Conservation (phyloP, 2,888 invertebrate genomes). For the Acanthosepion lycidas region DNA sequence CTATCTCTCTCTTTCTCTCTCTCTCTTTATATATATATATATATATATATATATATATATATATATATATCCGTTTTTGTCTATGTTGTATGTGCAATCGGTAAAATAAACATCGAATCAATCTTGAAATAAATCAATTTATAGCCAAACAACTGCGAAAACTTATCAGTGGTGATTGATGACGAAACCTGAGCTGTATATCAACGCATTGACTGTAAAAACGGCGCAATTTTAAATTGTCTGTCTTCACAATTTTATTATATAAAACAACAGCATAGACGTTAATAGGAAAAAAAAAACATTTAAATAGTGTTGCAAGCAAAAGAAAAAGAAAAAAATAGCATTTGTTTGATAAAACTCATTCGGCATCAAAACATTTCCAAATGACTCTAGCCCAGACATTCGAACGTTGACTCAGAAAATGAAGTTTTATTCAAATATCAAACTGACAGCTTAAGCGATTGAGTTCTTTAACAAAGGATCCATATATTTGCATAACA, state of each 20-base stretch:
- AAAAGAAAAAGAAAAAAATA: neutral
- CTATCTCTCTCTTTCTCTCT: no score
- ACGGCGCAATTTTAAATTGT: neutral
- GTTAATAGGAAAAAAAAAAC: neutral
- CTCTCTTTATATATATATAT: neutral
- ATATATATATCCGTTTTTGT: neutral
- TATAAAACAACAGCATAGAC: neutral
- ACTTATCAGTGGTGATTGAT: neutral
- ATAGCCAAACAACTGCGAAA: neutral
- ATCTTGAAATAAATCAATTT: neutral
- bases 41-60: neutral
- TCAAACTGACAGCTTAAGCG: constrained; percentile 1
- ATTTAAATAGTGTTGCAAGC: neutral
- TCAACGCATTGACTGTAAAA: neutral
- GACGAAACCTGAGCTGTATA: neutral
- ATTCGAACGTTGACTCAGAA: neutral
- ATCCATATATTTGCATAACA: neutral
- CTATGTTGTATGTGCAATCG: neutral
- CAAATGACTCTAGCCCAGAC: neutral
- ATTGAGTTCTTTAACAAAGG: neutral
- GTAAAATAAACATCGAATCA: neutral
- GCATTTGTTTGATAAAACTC: neutral
- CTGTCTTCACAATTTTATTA: neutral
- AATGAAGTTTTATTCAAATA: neutral
- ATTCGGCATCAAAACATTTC: neutral